A percentile compares a stretch with the other conserved stretches of the same genome.
Evolutionary conservation across 2,888 invertebrate genomes (phyloP).

Genomic region (Gymnoscelis rufifasciata): DNA sequence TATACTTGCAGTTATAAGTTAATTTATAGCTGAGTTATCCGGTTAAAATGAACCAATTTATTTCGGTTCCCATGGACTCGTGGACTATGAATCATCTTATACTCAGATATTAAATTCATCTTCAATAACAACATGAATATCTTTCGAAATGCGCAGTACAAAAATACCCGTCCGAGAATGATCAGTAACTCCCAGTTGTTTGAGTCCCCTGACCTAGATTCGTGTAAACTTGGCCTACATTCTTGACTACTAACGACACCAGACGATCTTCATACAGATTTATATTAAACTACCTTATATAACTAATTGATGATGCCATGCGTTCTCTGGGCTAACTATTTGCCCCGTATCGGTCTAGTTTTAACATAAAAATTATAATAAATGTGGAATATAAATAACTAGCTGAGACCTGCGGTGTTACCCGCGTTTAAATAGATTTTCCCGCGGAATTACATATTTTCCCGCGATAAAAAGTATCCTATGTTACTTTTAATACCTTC

Average conservation of each 20-base stretch:
- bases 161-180: slow-evolving; percentile 54
- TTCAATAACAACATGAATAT: slow-evolving; percentile 14
- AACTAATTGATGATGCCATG: slow-evolving; percentile 18
- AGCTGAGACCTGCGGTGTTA: too few relatives aligned
- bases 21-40: too few relatives aligned
- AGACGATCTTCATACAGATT: slow-evolving; percentile 23
- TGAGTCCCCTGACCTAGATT: slow-evolving; percentile 66
- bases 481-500: too few relatives aligned
- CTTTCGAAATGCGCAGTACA: slow-evolving; percentile 32
- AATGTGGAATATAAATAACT: too few relatives aligned
- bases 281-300: slow-evolving; percentile 26
- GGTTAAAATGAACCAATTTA: not conserved
- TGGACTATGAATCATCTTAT: not conserved
- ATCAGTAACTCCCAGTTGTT: slow-evolving; percentile 51
- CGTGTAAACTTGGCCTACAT: slow-evolving; percentile 68
- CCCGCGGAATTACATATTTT: too few relatives aligned
- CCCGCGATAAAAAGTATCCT: too few relatives aligned
- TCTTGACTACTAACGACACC: slow-evolving; percentile 34
- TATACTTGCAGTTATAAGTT: too few relatives aligned
- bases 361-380: too few relatives aligned
- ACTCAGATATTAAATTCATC: slow-evolving; percentile 6
- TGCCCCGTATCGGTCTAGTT: not conserved
- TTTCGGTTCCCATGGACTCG: not conserved
- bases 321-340: not conserved
- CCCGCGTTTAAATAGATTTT: too few relatives aligned